These are phyloP conservation scores for Brachionus rotundiformis DNA, from an alignment of 1,140 invertebrate genomes.

Conservation along the genomic window DNA sequence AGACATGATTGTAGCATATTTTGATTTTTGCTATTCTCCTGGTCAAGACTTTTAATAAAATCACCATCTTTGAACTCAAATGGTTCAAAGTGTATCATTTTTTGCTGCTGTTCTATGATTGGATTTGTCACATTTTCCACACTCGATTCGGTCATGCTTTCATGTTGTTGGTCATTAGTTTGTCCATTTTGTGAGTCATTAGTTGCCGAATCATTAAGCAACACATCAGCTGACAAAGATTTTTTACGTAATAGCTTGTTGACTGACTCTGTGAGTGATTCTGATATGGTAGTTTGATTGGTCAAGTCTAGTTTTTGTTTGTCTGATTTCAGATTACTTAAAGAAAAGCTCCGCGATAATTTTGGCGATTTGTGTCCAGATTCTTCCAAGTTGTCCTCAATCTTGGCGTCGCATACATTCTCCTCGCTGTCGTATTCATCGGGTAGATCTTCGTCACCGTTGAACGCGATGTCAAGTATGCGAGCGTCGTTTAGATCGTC, in stretches of 20 bases:
- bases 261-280: not conserved
- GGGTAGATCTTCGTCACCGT: not conserved
- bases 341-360: not conserved
- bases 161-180: not conserved
- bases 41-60: not conserved
- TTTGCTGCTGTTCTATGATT: conserved; percentile 36
- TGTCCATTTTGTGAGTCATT: not conserved
- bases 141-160: not conserved
- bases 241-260: conserved; percentile 29
- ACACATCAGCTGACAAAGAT: conserved; percentile 32
- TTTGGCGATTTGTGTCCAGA: not conserved
- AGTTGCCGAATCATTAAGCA: not conserved
- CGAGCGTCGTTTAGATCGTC: conserved; percentile 42
- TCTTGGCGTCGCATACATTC: conserved; percentile 27
- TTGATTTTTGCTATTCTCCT: conserved; percentile 27
- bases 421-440: conserved; percentile 14
- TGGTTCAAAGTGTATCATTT: conserved; percentile 44
- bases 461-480: conserved; percentile 28
- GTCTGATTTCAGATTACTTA: not conserved
- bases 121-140: not conserved
- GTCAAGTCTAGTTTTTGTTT: conserved; percentile 2
- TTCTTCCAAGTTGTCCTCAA: not conserved
- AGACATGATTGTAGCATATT: conserved; percentile 19
- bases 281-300: not conserved
- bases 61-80: not conserved